Percentiles rank a stretch among this genome's conserved stretches.
Conservation (phyloP, 2,797 vertebrate species). For the Acrossocheilus fasciatus region DNA sequence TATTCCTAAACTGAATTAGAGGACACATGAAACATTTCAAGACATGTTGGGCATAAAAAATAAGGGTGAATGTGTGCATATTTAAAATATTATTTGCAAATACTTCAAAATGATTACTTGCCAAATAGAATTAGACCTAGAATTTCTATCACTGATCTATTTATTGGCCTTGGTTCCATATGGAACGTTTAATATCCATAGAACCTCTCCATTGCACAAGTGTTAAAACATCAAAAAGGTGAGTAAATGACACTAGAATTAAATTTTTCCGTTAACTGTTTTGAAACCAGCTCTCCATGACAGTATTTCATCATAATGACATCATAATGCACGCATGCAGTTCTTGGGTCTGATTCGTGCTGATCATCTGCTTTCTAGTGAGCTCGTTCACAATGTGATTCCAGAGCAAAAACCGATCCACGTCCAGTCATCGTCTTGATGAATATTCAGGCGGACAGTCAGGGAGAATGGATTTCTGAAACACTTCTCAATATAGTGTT, state of each 20-base stretch:
- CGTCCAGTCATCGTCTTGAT: slow-evolving; percentile 17
- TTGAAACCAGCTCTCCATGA: neutral
- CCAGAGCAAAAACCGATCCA: slow-evolving; percentile 4
- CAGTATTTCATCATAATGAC: neutral
- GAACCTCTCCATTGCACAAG: neutral
- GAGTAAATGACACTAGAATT: neutral
- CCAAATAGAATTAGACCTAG: neutral
- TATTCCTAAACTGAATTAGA: too few relatives aligned
- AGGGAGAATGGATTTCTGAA: slow-evolving; percentile 43
- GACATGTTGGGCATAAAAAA: too few relatives aligned
- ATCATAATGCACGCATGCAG: neutral
- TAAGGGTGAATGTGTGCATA: too few relatives aligned
- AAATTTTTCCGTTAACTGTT: neutral
- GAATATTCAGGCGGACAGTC: slow-evolving; percentile 31
- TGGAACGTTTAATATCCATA: neutral
- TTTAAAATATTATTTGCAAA: neutral
- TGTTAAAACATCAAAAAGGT: neutral
- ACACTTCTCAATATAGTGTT: slow-evolving; percentile 44
- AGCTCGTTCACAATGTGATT: slow-evolving; percentile 4
- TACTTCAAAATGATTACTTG: neutral
- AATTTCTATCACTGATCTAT: neutral
- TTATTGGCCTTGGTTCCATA: neutral
- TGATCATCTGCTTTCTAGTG: neutral
- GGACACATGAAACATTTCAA: too few relatives aligned
- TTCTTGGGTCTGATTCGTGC: slow-evolving; percentile 8